Evolutionary conservation across 1,140 invertebrate species (phyloP), one percentile per base, ranked within the genome.

Genomic region (Gonatopus flavifemur): DNA sequence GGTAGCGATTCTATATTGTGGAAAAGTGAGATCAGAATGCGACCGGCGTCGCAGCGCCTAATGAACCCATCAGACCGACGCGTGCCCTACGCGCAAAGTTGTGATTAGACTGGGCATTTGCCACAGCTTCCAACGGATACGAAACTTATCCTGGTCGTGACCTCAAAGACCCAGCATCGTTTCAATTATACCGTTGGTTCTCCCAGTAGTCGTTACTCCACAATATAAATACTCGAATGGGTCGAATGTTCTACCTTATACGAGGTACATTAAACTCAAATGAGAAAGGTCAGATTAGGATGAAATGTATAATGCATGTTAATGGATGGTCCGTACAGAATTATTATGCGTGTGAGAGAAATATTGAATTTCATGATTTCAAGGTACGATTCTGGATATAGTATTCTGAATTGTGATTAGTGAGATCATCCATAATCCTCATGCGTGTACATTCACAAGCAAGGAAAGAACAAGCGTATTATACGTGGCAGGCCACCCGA

Each of bases 71-170:
- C 62, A 60, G 24, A 33, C 22, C 30, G 50, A 50, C 62, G 62
- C 53, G 58, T 61, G 52, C 59, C 50, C 46, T 58, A 32, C 32
- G 47, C 51, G 32, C 49, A 30, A 49, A 64, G 49, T 64, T 64
- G 62, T 66, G 64, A 66, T 66, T 66, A 66, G 64, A 66, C 64
- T 65, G 62, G 62, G 49, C 62, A 59, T 53, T 50, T n/a, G n/a
- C n/a, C n/a, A n/a, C n/a, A 49, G 50, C 38, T 45, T 39, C 28
- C 59, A 36, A 33, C 37, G 25, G 36, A 58, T 37, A 43, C 22
- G 40, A 46, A 56, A 57, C 54, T 59, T 55, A 59, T 49, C 40
- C 38, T 13, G 20, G 19, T n/a, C 22, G 48, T 37, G 33, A 43
- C 13, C 21, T 21, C 7, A 43, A n/a, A n/a, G 21, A 40, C 33